These are phyloP conservation scores for Actinernus sp. DNA, from an alignment of 92 coral and sea anemone genomes.

Conservation along the genomic window DNA sequence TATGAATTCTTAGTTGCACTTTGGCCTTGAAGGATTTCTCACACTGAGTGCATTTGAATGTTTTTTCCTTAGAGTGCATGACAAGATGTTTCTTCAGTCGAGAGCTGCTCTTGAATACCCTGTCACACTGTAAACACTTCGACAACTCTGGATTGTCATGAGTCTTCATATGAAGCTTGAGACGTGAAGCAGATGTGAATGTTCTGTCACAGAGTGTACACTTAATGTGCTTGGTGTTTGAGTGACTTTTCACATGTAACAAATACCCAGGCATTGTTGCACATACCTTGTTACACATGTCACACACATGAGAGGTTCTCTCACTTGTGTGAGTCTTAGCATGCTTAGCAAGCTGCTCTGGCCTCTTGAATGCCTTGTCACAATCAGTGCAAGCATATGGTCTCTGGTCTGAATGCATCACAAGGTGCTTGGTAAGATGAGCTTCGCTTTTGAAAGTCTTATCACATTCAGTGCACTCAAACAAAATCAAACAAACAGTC, in stretches of 20 bases:
- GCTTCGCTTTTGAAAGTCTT: no score
- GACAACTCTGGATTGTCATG: background rate
- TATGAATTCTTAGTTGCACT: no score
- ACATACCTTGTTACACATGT: slow-evolving; percentile 8
- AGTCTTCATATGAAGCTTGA: background rate
- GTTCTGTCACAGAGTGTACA: background rate
- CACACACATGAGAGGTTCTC: slow-evolving; percentile 2
- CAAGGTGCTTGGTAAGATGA: no score
- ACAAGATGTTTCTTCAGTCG: no score
- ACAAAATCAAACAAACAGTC: no score
- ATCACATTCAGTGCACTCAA: no score
- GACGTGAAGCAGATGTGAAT: background rate
- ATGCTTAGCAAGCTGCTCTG: slow-evolving; percentile 10
- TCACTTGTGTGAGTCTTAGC: slow-evolving; percentile 11
- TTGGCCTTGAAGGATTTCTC: no score
- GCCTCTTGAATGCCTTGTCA: slow-evolving; percentile 18
- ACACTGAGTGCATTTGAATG: no score
- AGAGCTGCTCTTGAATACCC: no score
- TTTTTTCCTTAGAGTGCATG: no score
- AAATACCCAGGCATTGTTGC: background rate
- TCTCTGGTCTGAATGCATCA: no score
- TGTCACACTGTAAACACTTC: background rate
- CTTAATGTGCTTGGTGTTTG: background rate
- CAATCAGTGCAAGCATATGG: background rate
- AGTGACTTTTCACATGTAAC: background rate